Evolutionary conservation across 2,113 vertebrate species (phyloP), one percentile per base, ranked within the genome.

Genomic region (Alectura lathami): DNA sequence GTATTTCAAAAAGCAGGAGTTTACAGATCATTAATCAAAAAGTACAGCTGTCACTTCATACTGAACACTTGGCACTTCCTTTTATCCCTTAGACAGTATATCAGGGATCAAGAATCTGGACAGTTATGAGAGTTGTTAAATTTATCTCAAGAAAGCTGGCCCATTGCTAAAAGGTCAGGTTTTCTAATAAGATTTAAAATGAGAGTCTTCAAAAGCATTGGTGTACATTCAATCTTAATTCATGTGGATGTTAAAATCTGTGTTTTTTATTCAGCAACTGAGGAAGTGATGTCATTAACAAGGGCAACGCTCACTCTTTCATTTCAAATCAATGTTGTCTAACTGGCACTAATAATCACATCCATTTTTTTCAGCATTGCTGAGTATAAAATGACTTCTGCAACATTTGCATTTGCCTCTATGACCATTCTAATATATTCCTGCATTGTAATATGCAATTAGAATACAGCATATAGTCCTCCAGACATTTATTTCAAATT

Each of bases 261-360:
- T 62, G 27, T 1, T 11, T 88, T 85, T 82, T 42, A 45, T 72
- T 83, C 47, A 89, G 17, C 22, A 42, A 21, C 64, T 50, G 27
- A 48, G 84, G 51, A 84, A 50, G 17, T 29, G 23, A 18, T 72
- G 26, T 43, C 0, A 1, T 60, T 81, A 84, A 34, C 26, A 23
- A 76, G 40, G 21, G n/a, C 48, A 87, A 29, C 32, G n/a, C 15
- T 63, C 68, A 26, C 6, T 73, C 3, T 64, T 83, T 88, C 15
- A 9, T 86, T 94, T 91, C 5, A 9, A 54, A 88, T 43, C 30
- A 32, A 8, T 79, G 38, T 72, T 12, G 4, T 88, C 34, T 53
- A 88, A 82, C 48, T 91, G 26, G 40, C 66, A 40, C 78, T 93
- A 86, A 90, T 89, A 85, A 91, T 89, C 69, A 36, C 50, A 57